phyloP scores from a whole-genome alignment of 1,140 invertebrate genomes.

The Oryctes rhinoceros region DNA sequence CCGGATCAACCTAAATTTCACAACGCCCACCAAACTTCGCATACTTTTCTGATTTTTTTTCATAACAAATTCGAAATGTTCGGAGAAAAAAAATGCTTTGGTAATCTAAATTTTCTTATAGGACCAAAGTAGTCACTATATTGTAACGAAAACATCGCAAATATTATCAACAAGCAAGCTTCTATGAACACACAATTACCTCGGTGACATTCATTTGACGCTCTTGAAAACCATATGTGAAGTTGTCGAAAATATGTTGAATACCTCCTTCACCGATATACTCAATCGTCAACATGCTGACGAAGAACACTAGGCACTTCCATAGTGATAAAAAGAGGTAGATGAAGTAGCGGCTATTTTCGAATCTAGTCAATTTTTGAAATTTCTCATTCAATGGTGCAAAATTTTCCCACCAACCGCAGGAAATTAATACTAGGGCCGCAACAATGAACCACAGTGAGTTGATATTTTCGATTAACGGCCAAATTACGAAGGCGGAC shows the following conservation, averaged over 20 bases:
- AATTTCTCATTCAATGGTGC: slow-evolving; percentile 65
- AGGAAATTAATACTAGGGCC: slow-evolving; percentile 75
- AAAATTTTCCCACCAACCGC: slow-evolving; percentile 88
- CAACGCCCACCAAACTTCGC: too few relatives aligned
- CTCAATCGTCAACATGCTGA: slow-evolving; percentile 66
- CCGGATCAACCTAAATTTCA: too few relatives aligned
- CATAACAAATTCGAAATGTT: too few relatives aligned
- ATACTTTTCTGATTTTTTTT: too few relatives aligned
- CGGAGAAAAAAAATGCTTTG: too few relatives aligned
- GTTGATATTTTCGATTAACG: slow-evolving; percentile 61
- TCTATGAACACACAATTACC: slow-evolving; percentile 55
- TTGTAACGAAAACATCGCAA: too few relatives aligned
- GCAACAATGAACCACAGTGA: slow-evolving; percentile 71
- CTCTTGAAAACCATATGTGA: slow-evolving; percentile 62
- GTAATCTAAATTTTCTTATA: too few relatives aligned
- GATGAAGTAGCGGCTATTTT: slow-evolving; percentile 71
- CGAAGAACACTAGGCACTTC: slow-evolving; percentile 72
- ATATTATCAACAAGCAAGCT: too few relatives aligned
- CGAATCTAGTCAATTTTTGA: slow-evolving; percentile 62
- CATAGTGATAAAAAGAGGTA: slow-evolving; percentile 75
- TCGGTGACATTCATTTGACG: slow-evolving; percentile 69
- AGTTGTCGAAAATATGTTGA: slow-evolving; percentile 65
- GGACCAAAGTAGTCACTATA: too few relatives aligned
- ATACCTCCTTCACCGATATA: slow-evolving; percentile 65
- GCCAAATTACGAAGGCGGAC: slow-evolving; percentile 74